Evolutionary conservation across 2,113 vertebrate species (phyloP), one percentile per base, ranked within the genome.

Genomic region (Bos taurus): DNA sequence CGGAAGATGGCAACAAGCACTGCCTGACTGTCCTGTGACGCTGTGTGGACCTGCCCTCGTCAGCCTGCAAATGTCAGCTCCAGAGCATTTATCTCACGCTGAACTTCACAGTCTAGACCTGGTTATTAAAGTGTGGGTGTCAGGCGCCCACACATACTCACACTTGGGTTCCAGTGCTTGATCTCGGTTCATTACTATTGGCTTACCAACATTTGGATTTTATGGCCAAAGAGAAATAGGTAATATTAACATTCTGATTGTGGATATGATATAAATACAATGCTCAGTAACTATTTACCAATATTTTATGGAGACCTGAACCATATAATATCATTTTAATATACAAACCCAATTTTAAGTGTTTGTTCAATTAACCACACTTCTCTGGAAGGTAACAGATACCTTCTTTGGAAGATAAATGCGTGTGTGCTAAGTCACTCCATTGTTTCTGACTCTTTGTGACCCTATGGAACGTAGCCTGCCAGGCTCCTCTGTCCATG

Each of bases 291-390:
- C 71, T 74, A 88, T 16, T 57, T 12, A 86, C 81, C 46, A 57
- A 88, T n/a, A 16, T n/a, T 40, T 74, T 17, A 48, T 19, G 82
- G 82, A 93, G 26, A 4, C 33, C 17, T 88, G 1, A 0, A 77
- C 48, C 25, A 62, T 46, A 36, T 78, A 96, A 43, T 77, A 91
- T 87, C 46, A 88, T 64, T 90, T 94, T 77, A 88, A 64, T 59
- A 8, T 2, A 26, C 2, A n/a, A 52, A 50, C 16, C 26, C 28
- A 57, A 90, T 87, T 77, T 96, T 50, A 90, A 94, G 50, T 17
- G 30, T 67, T 46, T 77, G n/a, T 52, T 64, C 46, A 30, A 78
- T 88, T 40, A 83, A 33, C 26, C 28, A 50, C 40, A 36, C 43
- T 57, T 88, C 60, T 92, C 77, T 90, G 26, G 33, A 83, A 83